Conservation (phyloP, 2,797 vertebrate genomes). For the Numenius phaeopus region DNA sequence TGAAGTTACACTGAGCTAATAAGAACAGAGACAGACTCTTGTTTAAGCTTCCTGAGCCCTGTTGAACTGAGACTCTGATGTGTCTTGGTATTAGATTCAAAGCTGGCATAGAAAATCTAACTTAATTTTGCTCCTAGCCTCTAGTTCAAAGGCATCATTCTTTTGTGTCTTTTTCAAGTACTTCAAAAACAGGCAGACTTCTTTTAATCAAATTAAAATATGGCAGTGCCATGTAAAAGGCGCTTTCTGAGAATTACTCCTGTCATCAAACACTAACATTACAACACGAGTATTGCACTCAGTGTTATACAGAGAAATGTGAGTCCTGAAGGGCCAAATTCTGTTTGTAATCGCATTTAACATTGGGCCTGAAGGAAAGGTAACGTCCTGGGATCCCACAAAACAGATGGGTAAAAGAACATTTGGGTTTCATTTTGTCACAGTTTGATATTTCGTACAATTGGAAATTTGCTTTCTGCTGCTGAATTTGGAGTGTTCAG, state of each 20-base stretch:
- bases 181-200: constrained; percentile 14
- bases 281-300: neutral
- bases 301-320: neutral
- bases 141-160: constrained; percentile 48
- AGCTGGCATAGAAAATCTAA: constrained; percentile 14
- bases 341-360: constrained; percentile 3
- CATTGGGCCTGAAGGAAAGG: neutral
- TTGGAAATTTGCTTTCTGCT: neutral
- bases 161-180: constrained; percentile 31
- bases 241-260: neutral
- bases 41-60: neutral
- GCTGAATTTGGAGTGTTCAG: neutral
- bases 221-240: neutral
- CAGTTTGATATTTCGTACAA: neutral
- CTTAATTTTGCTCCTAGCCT: constrained; percentile 23
- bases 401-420: neutral
- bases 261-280: constrained; percentile 24
- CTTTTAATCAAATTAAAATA: constrained; percentile 46
- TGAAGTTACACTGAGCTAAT: neutral
- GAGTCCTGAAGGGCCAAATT: neutral
- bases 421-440: constrained; percentile 9
- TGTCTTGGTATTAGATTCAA: constrained; percentile 37
- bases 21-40: constrained; percentile 11
- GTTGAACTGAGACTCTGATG: neutral
- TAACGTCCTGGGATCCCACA: neutral